Evolutionary conservation across 2,888 invertebrate species (phyloP).

Genomic region (Cosmia trapezina): DNA sequence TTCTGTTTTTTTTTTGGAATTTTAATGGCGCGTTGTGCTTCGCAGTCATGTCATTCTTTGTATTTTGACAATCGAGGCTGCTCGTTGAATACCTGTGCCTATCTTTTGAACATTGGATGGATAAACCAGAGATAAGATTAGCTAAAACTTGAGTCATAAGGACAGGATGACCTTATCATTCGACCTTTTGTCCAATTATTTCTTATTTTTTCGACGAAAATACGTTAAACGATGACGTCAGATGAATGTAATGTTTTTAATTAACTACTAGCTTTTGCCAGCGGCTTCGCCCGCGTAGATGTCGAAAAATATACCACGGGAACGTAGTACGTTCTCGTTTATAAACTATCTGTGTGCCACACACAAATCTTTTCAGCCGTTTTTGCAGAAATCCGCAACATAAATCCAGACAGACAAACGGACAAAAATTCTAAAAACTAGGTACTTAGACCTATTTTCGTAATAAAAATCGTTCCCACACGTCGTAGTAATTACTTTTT

Average conservation of each 20-base stretch:
- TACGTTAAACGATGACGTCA: constrained; percentile 51
- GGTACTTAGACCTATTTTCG: no score
- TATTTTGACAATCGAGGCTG: constrained; percentile 32
- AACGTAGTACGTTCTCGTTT: not conserved
- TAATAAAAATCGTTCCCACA: not conserved
- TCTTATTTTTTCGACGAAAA: constrained; percentile 32
- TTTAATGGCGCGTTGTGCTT: no score
- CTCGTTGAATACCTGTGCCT: constrained; percentile 22
- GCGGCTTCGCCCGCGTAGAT: not conserved
- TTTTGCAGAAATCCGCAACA: not conserved
- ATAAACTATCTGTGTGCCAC: not conserved
- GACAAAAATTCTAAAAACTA: not conserved
- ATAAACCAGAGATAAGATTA: constrained; percentile 38
- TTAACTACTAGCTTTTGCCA: not conserved
- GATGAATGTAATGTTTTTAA: constrained; percentile 21
- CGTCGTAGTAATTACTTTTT: not conserved
- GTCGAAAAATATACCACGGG: not conserved
- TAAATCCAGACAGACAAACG: not conserved
- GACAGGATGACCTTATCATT: constrained; percentile 40
- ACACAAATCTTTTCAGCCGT: not conserved
- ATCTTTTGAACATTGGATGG: constrained; percentile 29
- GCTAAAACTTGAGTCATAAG: constrained; percentile 32
- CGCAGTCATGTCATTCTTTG: constrained; percentile 3
- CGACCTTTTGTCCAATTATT: constrained; percentile 55
- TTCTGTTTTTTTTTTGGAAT: not conserved